Percentiles rank a stretch among this genome's conserved stretches.
These are phyloP conservation scores for Monodelphis domestica DNA, from an alignment of 2,797 vertebrate genomes.

Conservation along the genomic window DNA sequence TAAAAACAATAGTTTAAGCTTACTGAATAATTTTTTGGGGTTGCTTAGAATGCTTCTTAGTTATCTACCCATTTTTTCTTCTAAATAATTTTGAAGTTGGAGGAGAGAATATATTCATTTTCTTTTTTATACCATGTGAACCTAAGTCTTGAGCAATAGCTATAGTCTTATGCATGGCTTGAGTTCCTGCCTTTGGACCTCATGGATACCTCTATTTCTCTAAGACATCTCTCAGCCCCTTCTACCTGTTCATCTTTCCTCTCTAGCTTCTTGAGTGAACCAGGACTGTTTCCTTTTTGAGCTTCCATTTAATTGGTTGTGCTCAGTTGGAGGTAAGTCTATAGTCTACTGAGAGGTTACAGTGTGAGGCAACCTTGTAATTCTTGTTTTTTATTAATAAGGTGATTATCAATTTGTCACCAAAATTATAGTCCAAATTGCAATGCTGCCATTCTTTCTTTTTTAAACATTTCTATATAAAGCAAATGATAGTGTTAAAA, in stretches of 20 bases:
- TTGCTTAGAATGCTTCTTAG: accelerated
- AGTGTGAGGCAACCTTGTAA: accelerated
- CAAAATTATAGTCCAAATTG: not conserved
- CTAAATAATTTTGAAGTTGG: not conserved
- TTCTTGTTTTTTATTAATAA: accelerated
- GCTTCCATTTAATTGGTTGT: accelerated
- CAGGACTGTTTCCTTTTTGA: not conserved
- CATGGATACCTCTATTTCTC: accelerated
- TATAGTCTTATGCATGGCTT: not conserved
- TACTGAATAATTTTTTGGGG: not conserved
- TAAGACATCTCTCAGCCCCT: accelerated
- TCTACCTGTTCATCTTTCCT: accelerated
- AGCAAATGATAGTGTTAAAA: not conserved
- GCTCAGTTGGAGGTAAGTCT: not conserved
- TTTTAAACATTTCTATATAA: accelerated
- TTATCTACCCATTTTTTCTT: not conserved
- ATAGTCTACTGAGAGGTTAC: accelerated
- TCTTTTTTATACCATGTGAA: too few species aligned
- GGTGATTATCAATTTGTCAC: not conserved
- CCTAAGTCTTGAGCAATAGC: accelerated
- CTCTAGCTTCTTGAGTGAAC: not conserved
- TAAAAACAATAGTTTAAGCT: not conserved
- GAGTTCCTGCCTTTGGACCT: not conserved
- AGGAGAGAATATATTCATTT: accelerated
- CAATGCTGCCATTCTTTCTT: not conserved